Base-by-base conservation (phyloP, 2,113 vertebrate genomes). In the Ia io region DNA sequence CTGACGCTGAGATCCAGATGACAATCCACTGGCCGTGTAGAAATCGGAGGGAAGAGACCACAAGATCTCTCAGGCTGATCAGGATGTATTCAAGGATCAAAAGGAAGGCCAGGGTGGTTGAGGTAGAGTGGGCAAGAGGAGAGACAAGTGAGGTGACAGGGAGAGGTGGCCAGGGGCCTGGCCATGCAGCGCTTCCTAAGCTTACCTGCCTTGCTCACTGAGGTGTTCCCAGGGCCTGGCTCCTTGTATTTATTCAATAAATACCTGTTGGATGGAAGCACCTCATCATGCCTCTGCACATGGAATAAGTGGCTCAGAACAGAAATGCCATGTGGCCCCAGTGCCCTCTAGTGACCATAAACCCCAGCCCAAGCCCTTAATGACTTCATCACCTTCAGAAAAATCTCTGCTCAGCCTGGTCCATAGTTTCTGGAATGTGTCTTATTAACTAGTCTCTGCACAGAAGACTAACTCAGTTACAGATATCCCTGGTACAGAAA, bases 281-380 rank as follows among this genome's bases (percentile, higher is more conserved):
- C n/a, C 65, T 87, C 42, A 4, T 40, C 49, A 3, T 6, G 23
- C 25, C 73, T 53, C 69, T 37, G 20, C 25, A 0, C 5, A 59
- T 0, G 40, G 16, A 42, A 1, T 37, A 47, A 30, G 22, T 89
- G 70, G 8, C 59, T 84, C 59, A 78, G 73, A 71, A 77, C 16
- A 42, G 84, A 82, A 56, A 77, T 30, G 92, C 65, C 0, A 0
- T 47, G 88, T 80, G 92, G 40, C 18, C 95, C 53, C 65, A 20
- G 92, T 94, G 95, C 95, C 94, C 96, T 87, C 95, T 96, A 90
- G 93, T 96, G 95, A 94, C 92, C 92, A 93, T 59, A 82, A 0
- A 51, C 44, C 78, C 74, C 61, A 91, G 25, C 35, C 53, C 40
- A 56, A 32, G 4, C 30, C n/a, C 25, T 63, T 25, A 0, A 44